Evolutionary conservation across 2,113 vertebrate species (phyloP).

Genomic region (Paraplagusia blochii): DNA sequence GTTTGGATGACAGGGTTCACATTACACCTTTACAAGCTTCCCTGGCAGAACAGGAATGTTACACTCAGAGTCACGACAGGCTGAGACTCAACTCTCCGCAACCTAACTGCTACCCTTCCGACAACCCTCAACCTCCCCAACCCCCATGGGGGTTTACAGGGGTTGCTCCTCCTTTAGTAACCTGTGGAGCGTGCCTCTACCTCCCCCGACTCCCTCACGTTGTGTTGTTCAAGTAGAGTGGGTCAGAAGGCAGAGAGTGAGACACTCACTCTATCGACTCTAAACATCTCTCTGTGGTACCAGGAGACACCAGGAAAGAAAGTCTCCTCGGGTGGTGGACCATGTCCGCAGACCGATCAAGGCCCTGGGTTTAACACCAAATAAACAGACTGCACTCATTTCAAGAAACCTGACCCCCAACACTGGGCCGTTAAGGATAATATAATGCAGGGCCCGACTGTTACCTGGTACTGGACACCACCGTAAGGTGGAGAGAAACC

Average conservation of each 20-base stretch:
- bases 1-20: constrained; percentile 38
- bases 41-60: constrained; percentile 38
- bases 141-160: constrained; percentile 30
- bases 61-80: constrained; percentile 16
- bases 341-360: background rate
- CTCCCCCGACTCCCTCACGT: constrained; percentile 10
- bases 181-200: constrained; percentile 48
- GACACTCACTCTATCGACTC: constrained; percentile 25
- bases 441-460: background rate
- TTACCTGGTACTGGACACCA: background rate
- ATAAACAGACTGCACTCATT: background rate
- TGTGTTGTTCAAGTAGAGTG: constrained; percentile 45
- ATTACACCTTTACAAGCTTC: constrained; percentile 43
- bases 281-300: constrained; percentile 54
- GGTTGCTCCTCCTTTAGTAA: constrained; percentile 45
- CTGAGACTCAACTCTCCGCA: constrained; percentile 37
- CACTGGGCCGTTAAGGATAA: no score
- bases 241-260: constrained; percentile 47
- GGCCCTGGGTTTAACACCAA: background rate
- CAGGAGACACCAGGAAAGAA: constrained; percentile 41
- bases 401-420: no score
- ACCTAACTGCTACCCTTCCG: constrained; percentile 29
- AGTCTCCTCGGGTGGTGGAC: constrained; percentile 7
- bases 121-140: constrained; percentile 1
- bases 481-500: no score